A percentile compares a stretch with the other conserved stretches of the same genome.
phyloP scores from a whole-genome alignment of 2,797 vertebrate genomes.

The Argentina silus region DNA sequence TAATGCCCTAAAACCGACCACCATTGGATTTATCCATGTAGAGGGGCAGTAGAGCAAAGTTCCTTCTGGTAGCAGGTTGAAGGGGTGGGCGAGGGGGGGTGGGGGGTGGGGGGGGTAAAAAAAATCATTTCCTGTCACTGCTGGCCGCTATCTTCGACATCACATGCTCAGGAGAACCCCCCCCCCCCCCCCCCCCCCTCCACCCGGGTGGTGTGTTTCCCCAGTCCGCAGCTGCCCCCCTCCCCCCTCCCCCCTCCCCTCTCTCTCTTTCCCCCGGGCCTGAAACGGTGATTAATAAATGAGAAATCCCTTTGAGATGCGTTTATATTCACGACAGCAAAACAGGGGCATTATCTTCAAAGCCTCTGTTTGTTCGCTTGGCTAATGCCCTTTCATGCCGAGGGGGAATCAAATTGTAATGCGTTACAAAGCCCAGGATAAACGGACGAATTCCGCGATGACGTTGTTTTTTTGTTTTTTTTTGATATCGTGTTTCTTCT shows the following conservation, averaged over 20 bases:
- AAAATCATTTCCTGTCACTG: conserved; percentile 60
- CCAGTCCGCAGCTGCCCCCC: conserved; percentile 40
- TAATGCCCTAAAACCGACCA: conserved; percentile 41
- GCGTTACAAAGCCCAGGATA: conserved; percentile 43
- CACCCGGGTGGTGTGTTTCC: neutral
- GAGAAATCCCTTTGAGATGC: conserved; percentile 39
- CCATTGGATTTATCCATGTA: conserved; percentile 53
- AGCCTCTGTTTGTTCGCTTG: conserved; percentile 47
- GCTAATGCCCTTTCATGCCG: conserved; percentile 50
- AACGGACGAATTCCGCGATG: conserved; percentile 30
- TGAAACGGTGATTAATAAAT: conserved; percentile 56
- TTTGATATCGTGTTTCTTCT: neutral
- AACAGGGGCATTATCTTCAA: conserved; percentile 36
- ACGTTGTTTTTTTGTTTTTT: conserved; percentile 31
- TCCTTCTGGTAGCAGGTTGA: conserved; percentile 33
- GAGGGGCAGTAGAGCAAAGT: conserved; percentile 35
- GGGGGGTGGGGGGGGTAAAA: conserved; percentile 19
- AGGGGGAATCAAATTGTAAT: conserved; percentile 42
- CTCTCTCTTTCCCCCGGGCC: conserved; percentile 27
- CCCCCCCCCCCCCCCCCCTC: conserved; percentile 9
- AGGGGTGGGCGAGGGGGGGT: conserved; percentile 32
- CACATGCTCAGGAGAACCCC: conserved; percentile 29
- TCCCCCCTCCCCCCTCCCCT: too few relatives aligned
- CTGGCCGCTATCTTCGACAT: conserved; percentile 57
- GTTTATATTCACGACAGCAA: conserved; percentile 42